Percentiles rank a stretch among this genome's conserved stretches.
Evolutionary conservation across 2,888 invertebrate genomes (phyloP).

Genomic region (Lordiphosa fenestrarum): DNA sequence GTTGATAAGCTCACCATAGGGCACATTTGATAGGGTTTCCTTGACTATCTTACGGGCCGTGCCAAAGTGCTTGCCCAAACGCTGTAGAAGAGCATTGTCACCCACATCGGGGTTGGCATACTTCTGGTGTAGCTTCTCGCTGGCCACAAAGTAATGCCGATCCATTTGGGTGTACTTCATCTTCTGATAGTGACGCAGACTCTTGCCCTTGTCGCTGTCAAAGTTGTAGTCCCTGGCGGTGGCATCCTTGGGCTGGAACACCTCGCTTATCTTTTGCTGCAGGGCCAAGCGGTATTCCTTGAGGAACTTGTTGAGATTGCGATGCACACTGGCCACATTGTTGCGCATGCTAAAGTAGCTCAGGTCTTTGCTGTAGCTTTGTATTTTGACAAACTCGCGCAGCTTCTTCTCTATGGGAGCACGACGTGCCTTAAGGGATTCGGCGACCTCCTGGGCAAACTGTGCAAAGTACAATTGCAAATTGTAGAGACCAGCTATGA

Average conservation of each 20-base stretch:
- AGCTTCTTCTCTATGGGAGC: slow-evolving; percentile 94
- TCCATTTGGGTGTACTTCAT: slow-evolving; percentile 73
- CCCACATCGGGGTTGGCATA: slow-evolving; percentile 31
- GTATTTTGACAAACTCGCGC: slow-evolving; percentile 96
- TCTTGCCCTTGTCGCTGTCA: slow-evolving; percentile 74
- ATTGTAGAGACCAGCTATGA: slow-evolving; percentile 89
- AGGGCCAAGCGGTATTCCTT: slow-evolving; percentile 88
- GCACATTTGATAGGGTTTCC: slow-evolving; percentile 82
- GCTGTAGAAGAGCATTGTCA: slow-evolving; percentile 57
- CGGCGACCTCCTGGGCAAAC: slow-evolving; percentile 85
- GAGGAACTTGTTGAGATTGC: slow-evolving; percentile 91
- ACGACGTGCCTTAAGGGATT: slow-evolving; percentile 85
- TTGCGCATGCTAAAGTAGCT: slow-evolving; percentile 96
- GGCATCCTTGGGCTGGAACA: slow-evolving; percentile 79
- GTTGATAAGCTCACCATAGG: slow-evolving; percentile 84
- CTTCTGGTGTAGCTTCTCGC: slow-evolving; percentile 59
- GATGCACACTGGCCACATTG: slow-evolving; percentile 93
- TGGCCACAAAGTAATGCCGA: slow-evolving; percentile 77
- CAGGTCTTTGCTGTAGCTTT: slow-evolving; percentile 95
- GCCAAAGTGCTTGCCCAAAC: slow-evolving; percentile 81
- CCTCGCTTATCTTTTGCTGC: slow-evolving; percentile 76
- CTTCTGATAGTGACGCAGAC: slow-evolving; percentile 76
- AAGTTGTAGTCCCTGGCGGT: slow-evolving; percentile 75
- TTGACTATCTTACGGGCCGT: slow-evolving; percentile 85
- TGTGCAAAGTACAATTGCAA: slow-evolving; percentile 91